Base-by-base conservation (phyloP, 1,140 invertebrate genomes). In the Antheraea pernyi region DNA sequence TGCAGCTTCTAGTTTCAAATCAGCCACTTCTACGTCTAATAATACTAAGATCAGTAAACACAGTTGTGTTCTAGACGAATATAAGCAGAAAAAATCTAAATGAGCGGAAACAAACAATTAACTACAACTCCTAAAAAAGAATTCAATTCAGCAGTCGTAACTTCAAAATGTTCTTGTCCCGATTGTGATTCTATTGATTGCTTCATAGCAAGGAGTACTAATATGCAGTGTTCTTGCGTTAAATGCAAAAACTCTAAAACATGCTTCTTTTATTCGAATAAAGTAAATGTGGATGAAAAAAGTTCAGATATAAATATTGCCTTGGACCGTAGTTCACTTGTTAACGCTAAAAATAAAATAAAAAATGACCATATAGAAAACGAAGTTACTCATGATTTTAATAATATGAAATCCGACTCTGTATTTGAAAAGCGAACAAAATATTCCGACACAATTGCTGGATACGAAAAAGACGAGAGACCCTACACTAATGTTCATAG, bases 111-210 rank as follows among this genome's bases (percentile, higher is more conserved):
- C 16, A 6, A 53, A 53, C 37, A 7, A 42, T 6, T 11, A 46
- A 46, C 19, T 18, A 36, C 65, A 11, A 46, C 8, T 8, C 16
- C 3, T 53, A 16, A 36, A 36, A 71, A 68, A 11, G 69, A 71
- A 73, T 65, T 60, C 7, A 69, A 39, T 69, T 64, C 39, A 48
- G 39, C 13, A 30, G 7, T 16, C 42, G 42, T 19, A 36, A 63
- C 59, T 10, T 48, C 63, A 8, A 46, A 61, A 48, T 86, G 84
- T 64, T 86, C 82, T 0, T 86, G 84, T 62, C 58, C 69, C n/a
- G 62, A 77, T 30, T 84, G 82, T 63, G 74, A 84, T 64, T 81
- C 79, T 16, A 6, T 67, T 16, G 37, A n/a, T 18, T 83, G 81
- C 64, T 82, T 77, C 39, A 48, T 67, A 59, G 71, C 73, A 67